phyloP scores from a whole-genome alignment of 1,140 invertebrate genomes.

The Brachionus paranguensis region DNA sequence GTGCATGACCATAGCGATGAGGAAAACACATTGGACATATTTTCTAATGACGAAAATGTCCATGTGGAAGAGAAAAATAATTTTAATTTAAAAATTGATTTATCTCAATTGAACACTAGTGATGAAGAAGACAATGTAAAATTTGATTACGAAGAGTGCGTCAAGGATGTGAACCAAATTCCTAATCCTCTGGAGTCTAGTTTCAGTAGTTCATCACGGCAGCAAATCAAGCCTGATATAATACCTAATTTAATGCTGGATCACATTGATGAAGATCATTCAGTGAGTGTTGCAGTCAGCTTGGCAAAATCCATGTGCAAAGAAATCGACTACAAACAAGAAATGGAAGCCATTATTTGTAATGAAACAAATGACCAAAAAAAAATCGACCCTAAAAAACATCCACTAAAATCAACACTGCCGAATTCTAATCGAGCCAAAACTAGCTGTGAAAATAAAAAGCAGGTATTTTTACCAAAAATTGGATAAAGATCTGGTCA shows the following conservation, averaged over 20 bases:
- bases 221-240: slow-evolving; percentile 17
- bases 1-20: slow-evolving; percentile 12
- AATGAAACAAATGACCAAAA: background rate
- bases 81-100: slow-evolving; percentile 27
- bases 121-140: background rate
- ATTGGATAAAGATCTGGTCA: background rate
- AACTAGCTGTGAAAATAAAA: background rate
- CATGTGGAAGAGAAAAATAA: background rate
- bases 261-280: slow-evolving; percentile 19
- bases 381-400: background rate
- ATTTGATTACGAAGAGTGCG: background rate
- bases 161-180: background rate
- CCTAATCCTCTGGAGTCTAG: background rate
- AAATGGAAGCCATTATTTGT: slow-evolving; percentile 13
- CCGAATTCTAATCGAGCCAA: background rate
- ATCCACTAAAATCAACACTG: background rate
- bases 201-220: background rate
- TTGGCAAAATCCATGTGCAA: slow-evolving; percentile 36
- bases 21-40: slow-evolving; percentile 1
- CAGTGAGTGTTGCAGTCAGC: slow-evolving; percentile 1
- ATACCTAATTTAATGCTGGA: slow-evolving; percentile 26
- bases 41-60: background rate
- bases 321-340: slow-evolving; percentile 23
- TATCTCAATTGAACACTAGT: slow-evolving; percentile 1
- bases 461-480: slow-evolving; percentile 28